Base-by-base conservation (phyloP, 2,888 invertebrate genomes). In the Xylophagus ater region DNA sequence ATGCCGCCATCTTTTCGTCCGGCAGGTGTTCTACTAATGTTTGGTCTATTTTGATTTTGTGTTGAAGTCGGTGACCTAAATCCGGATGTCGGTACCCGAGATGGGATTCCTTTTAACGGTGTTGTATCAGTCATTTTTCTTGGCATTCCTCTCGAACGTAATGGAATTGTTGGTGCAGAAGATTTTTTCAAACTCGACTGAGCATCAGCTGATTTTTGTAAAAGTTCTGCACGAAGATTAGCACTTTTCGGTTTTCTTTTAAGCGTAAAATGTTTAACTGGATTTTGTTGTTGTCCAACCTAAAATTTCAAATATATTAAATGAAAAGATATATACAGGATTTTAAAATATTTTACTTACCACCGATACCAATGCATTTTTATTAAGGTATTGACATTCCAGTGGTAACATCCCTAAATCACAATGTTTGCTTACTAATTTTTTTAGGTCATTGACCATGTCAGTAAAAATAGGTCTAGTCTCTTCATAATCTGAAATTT, bases 111-210 rank as follows among this genome's bases (percentile, higher is more conserved):
- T 58, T 89, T 90, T 23, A 93, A 66, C 0, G 94, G 93, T 2
- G 93, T 90, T 25, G 89, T 87, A 57, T 94, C 93, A 53, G 93
- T 93, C 89, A 94, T 90, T 71, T 93, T 93, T 53, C 93, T 76
- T 1, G 92, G 92, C 83, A 90, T 87, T 49, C 83, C 84, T 44
- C 85, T 67, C 14, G 87, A 85, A 47, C 90, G 69, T 3, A 92
- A 75, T 1, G 92, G 90, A 51, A 94, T 86, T 1, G 88, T 86
- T 0, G 89, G 87, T 1, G 88, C 85, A 36, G 84, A 81, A 5
- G 81, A 76, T 59, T 90, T 88, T 69, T 92, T 89, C 53, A 89
- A 68, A 60, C 87, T 90, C 24, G 79, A 85, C 31, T 86, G 83
- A 2, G 84, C 89, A 64, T 94, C 94, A 1, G 79, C 75, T 0